Base-by-base conservation (phyloP, 2,113 vertebrate genomes). In the Eudyptes chrysolophus region DNA sequence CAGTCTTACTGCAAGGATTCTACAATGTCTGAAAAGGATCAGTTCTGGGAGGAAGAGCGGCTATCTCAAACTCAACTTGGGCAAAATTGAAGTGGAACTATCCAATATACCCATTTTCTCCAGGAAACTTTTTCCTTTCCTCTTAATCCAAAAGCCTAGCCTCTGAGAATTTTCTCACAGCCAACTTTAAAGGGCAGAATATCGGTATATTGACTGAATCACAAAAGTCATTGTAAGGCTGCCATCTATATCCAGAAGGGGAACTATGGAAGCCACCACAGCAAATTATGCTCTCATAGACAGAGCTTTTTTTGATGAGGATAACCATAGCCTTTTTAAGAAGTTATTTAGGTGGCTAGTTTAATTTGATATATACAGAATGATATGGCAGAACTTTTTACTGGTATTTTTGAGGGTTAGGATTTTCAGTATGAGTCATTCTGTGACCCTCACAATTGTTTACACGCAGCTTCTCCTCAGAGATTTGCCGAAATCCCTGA, bases 231-330 rank as follows among this genome's bases (percentile, higher is more conserved):
- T 42, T 20, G 3, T 6, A 57, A 58, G 11, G 36, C 51, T 75
- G 22, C 18, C 9, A 20, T 54, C 13, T 38, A 8, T 51, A 25
- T 25, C n/a, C 36, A 72, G 58, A 82, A 62, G 2, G 38, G 12
- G 34, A 57, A 57, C 21, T 42, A 61, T 14, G 24, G 66, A 38
- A 81, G 15, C 19, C 26, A n/a, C 22, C 18, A 54, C 6, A 52
- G 24, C 34, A 83, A 75, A 36, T 61, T 25, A 44, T 13, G 5
- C 0, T 2, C 5, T 42, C 25, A 3, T 7, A 38, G n/a, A 48
- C 5, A 49, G n/a, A 1, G 0, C 0, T 0, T 6, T 20, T 77
- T 70, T 66, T 32, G 6, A 27, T 49, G 24, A 44, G 26, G 34
- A 22, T 57, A 13, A 55, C 60, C 13, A 22, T 34, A 29, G 32